phyloP scores from a whole-genome alignment of 2,113 vertebrate species.

The Pterocles orientalis region DNA sequence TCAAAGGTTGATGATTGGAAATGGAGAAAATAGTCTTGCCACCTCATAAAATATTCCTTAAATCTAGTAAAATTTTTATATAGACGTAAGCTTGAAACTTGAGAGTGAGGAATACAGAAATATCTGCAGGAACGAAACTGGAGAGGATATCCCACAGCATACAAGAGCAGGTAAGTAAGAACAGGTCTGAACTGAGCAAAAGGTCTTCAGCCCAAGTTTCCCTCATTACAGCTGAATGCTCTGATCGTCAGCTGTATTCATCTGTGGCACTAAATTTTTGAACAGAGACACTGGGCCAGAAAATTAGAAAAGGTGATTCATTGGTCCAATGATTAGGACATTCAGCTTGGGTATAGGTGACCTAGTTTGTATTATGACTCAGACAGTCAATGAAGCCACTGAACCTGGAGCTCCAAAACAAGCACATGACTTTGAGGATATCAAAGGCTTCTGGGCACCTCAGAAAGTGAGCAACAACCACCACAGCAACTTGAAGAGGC shows the following conservation, averaged over 20 bases:
- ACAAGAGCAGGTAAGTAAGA: background rate
- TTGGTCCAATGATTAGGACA: background rate
- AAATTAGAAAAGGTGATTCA: slow-evolving; percentile 37
- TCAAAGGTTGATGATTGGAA: background rate
- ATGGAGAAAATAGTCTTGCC: background rate
- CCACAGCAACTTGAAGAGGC: background rate
- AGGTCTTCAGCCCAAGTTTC: background rate
- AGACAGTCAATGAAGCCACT: background rate
- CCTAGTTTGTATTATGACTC: slow-evolving; percentile 34
- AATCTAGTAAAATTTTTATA: background rate
- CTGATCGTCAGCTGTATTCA: background rate
- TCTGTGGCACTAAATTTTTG: slow-evolving; percentile 36
- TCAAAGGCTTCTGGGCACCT: background rate
- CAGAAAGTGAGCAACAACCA: background rate
- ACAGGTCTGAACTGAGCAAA: background rate
- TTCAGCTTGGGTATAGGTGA: background rate
- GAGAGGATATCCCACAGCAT: background rate
- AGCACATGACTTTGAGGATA: background rate
- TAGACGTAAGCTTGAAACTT: background rate
- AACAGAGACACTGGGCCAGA: slow-evolving; percentile 27
- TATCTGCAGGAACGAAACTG: background rate
- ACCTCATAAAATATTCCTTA: background rate
- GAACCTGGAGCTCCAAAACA: background rate
- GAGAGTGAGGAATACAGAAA: background rate
- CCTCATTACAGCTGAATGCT: background rate